These are phyloP conservation scores for Catharus fuscescens DNA, from an alignment of 2,113 vertebrate species.

Conservation along the genomic window DNA sequence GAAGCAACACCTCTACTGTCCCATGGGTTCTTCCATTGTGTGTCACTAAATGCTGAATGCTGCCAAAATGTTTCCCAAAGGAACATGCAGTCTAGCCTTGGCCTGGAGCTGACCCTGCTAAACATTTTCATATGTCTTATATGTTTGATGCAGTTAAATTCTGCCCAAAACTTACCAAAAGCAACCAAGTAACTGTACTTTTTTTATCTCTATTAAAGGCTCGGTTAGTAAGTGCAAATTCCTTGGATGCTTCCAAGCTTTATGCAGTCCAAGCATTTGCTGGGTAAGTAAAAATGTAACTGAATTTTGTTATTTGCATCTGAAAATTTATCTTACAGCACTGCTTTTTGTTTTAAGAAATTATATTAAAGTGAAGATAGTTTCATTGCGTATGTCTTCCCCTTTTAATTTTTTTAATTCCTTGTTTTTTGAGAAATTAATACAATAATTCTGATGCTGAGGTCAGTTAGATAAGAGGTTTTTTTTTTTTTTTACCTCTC, in stretches of 20 bases:
- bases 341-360: neutral
- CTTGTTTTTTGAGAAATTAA: neutral
- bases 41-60: slow-evolving; percentile 47
- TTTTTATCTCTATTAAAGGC: slow-evolving; percentile 72
- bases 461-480: neutral
- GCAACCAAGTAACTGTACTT: neutral
- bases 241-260: slow-evolving; percentile 78
- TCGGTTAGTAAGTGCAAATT: slow-evolving; percentile 70
- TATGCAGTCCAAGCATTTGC: slow-evolving; percentile 78
- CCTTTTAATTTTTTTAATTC: neutral
- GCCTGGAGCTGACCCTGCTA: slow-evolving; percentile 82
- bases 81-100: slow-evolving; percentile 63
- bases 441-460: neutral
- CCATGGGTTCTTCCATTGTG: slow-evolving; percentile 23
- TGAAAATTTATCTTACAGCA: neutral
- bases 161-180: neutral
- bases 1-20: slow-evolving; percentile 1
- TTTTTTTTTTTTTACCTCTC: neutral
- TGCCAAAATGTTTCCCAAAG: slow-evolving; percentile 20
- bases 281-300: slow-evolving; percentile 75
- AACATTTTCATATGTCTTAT: slow-evolving; percentile 73
- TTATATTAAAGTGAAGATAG: neutral
- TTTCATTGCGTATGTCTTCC: neutral
- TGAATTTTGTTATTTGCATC: neutral
- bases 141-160: slow-evolving; percentile 61